Base-by-base conservation (phyloP, 2,888 invertebrate genomes). In the Theodoxus fluviatilis region DNA sequence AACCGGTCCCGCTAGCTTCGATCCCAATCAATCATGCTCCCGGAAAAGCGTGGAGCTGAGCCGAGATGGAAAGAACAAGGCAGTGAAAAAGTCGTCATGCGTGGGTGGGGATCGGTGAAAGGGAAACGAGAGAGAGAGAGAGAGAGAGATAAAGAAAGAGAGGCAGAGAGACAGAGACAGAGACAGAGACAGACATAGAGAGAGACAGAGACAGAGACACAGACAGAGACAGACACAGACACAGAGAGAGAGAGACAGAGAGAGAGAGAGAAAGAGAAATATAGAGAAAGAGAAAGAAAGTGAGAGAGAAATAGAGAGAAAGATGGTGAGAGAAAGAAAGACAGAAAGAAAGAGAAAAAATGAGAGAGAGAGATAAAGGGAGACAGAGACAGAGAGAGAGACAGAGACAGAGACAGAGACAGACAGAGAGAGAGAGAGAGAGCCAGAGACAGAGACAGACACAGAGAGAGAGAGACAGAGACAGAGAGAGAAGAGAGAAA, bases 221-320 rank as follows among this genome's bases (percentile, higher is more conserved):
- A 57, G 31, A 31, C 57, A 57, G 31, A 57, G 31, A 57, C 57
- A 57, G 31, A 57, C 57, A 57, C 57, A 57, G 31, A 25, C 57
- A 57, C 57, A 25, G 31, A 57, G 6, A 31, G 31, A 57, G 31
- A 57, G 31, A 57, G 31, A 57, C 57, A 57, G 31, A 57, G 31
- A 57, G 31, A 57, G 31, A 57, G 31, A 57, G 31, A 57, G 31
- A 0, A 1, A 4, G 22, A 52, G 3, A 18, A n/a, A 52, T 4
- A 6, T 25, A 6, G 25, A 4, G 22, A 52, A n/a, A 52, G 52
- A n/a, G n/a, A n/a, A n/a, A n/a, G n/a, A 4, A 6, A 52, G 6
- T n/a, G n/a, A 4, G n/a, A 18, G 52, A 18, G 52, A 52, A 52
- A 52, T 22, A 9, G 25, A 52, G 6, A 22, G 9, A 55, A 55